A percentile compares a stretch with the other conserved stretches of the same genome.
Conservation (phyloP, 2,888 invertebrate genomes). For the Phyllotreta cruciferae region DNA sequence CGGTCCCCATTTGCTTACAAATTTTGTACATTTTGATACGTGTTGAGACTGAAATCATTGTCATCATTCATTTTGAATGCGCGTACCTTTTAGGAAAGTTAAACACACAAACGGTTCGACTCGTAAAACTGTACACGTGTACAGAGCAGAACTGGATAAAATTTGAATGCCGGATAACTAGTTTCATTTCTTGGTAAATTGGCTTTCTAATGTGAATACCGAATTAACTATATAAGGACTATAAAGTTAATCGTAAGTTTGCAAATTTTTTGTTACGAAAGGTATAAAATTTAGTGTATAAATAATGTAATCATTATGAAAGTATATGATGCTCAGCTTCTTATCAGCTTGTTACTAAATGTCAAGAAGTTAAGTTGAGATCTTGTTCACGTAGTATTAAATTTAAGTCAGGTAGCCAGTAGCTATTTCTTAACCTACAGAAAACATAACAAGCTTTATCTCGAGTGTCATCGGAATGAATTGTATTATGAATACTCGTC, state of each 20-base stretch:
- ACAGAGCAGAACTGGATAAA: background rate
- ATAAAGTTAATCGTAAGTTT: too few relatives aligned
- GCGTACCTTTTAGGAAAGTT: conserved; percentile 27
- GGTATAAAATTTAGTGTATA: too few relatives aligned
- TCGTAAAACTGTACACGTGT: conserved; percentile 8
- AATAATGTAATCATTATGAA: too few relatives aligned
- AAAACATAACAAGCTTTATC: conserved; percentile 35
- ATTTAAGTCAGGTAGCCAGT: conserved; percentile 32
- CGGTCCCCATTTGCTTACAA: conserved; percentile 20
- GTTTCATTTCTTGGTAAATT: too few relatives aligned
- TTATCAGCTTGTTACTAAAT: conserved; percentile 27
- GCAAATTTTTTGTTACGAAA: too few relatives aligned
- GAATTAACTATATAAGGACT: too few relatives aligned
- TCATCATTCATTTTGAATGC: conserved; percentile 22
- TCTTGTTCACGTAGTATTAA: conserved; percentile 34
- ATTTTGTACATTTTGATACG: conserved; percentile 22
- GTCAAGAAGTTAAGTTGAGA: conserved; percentile 25
- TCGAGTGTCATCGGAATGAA: conserved; percentile 33
- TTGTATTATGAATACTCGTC: conserved; percentile 31
- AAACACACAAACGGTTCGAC: conserved; percentile 20
- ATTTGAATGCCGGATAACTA: background rate
- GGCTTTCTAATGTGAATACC: too few relatives aligned
- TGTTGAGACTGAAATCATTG: conserved; percentile 14
- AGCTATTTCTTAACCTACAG: conserved; percentile 27
- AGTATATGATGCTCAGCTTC: too few relatives aligned